Percentiles rank a stretch among this genome's conserved stretches.
Evolutionary conservation across 1,140 invertebrate species (phyloP).

Genomic region (Andricus grossulariae): DNA sequence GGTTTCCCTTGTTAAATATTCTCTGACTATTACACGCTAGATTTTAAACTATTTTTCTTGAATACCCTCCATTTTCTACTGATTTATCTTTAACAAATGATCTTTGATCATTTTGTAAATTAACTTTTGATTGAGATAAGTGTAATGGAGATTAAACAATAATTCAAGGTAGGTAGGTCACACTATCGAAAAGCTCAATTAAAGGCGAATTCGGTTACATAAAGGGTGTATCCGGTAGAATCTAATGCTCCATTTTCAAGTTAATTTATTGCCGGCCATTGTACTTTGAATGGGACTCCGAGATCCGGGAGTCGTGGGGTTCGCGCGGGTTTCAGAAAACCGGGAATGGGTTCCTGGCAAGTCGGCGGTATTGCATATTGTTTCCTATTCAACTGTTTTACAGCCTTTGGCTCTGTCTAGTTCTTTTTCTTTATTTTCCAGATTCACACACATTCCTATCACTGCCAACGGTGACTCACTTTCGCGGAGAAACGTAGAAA

Average conservation of each 20-base stretch:
- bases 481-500: neutral
- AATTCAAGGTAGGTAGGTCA: conserved; percentile 39
- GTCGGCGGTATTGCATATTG: conserved; percentile 53
- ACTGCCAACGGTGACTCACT: conserved; percentile 17
- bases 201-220: conserved; percentile 51
- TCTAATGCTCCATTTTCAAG: conserved; percentile 59
- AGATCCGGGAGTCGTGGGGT: conserved; percentile 20
- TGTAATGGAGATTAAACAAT: conserved; percentile 20
- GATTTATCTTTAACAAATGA: too few species aligned
- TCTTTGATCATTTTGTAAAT: neutral
- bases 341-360: conserved; percentile 35
- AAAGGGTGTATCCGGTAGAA: conserved; percentile 58
- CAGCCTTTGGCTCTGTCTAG: conserved; percentile 40
- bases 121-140: neutral
- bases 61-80: too few species aligned
- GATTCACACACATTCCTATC: neutral
- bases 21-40: too few species aligned
- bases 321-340: neutral
- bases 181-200: conserved; percentile 57
- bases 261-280: conserved; percentile 58
- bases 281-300: conserved; percentile 48
- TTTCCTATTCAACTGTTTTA: conserved; percentile 55
- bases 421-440: conserved; percentile 19
- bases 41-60: too few species aligned
- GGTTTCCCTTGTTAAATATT: too few species aligned